A percentile compares a stretch with the other conserved stretches of the same genome.
Evolutionary conservation across 2,888 invertebrate genomes (phyloP).

Genomic region (Ichneumoninae sp.): DNA sequence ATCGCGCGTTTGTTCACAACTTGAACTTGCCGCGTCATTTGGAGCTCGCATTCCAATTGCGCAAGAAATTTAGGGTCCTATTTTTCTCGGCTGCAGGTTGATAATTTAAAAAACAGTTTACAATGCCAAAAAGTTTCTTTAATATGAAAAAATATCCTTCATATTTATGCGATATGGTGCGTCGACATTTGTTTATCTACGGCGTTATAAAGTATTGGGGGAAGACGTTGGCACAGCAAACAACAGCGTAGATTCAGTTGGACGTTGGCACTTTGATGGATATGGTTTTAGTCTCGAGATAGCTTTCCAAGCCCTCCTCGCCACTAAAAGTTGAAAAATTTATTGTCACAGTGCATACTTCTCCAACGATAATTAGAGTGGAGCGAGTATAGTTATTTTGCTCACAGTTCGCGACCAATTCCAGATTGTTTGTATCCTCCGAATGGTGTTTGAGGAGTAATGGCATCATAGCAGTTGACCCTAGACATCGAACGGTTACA

Average conservation of each 20-base stretch:
- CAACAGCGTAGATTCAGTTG: conserved; percentile 23
- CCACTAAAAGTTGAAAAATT: conserved; percentile 86
- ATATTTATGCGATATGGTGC: not conserved
- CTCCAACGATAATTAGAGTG: too few species aligned
- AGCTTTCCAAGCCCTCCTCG: conserved; percentile 91
- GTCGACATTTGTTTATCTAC: not conserved
- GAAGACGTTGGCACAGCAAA: not conserved
- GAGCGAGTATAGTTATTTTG: conserved; percentile 28
- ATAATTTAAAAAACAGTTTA: not conserved
- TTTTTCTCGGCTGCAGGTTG: not conserved
- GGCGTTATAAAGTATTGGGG: not conserved
- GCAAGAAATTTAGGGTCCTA: not conserved
- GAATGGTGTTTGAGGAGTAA: conserved; percentile 92
- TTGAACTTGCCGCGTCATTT: not conserved
- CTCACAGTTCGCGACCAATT: conserved; percentile 90
- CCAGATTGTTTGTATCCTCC: conserved; percentile 96
- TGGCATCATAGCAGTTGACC: conserved; percentile 91
- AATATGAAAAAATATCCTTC: not conserved
- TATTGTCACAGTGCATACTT: not conserved
- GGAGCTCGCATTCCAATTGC: not conserved
- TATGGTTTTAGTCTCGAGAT: conserved; percentile 92
- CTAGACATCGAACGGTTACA: conserved; percentile 82
- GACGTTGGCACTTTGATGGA: conserved; percentile 74
- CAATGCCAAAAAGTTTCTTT: not conserved
- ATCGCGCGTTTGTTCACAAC: not conserved